Conservation (phyloP, 2,888 invertebrate species). For the Kuschelorhynchus macadamiae region DNA sequence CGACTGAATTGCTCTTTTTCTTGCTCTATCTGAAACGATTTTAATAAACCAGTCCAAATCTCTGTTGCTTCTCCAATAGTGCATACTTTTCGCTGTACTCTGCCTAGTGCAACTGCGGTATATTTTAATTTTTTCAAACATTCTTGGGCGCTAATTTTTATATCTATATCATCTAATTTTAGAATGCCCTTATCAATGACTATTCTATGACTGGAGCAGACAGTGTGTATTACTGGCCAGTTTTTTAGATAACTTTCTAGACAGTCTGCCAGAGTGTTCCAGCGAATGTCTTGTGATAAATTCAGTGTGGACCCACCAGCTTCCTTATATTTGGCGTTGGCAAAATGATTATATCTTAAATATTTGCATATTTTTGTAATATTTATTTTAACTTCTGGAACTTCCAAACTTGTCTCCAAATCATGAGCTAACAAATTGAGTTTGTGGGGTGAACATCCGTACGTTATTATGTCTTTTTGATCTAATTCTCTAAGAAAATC, state of each 20-base stretch:
- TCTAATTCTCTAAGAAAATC: no score
- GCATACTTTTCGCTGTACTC: slow-evolving; percentile 9
- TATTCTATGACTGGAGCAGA: slow-evolving; percentile 27
- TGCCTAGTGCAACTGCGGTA: slow-evolving; percentile 23
- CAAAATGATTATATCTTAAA: no score
- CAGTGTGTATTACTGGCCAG: slow-evolving; percentile 30
- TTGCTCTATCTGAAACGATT: slow-evolving; percentile 16
- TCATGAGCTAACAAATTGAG: neutral
- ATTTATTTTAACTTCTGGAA: no score
- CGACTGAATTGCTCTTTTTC: neutral
- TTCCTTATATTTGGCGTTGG: neutral
- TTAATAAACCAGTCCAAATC: slow-evolving; percentile 7
- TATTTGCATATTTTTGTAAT: neutral
- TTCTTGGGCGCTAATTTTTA: slow-evolving; percentile 21
- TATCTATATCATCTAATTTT: slow-evolving; percentile 13
- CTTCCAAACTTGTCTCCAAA: neutral
- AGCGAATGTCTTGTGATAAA: slow-evolving; percentile 28
- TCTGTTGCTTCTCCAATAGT: slow-evolving; percentile 20
- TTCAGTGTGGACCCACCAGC: no score
- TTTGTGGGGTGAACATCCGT: neutral
- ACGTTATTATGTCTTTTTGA: neutral
- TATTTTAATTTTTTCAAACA: slow-evolving; percentile 37
- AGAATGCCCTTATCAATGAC: slow-evolving; percentile 31
- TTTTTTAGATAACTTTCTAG: slow-evolving; percentile 38
- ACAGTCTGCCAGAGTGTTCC: slow-evolving; percentile 33